Evolutionary conservation across 2,113 vertebrate genomes (phyloP).

Genomic region (Elaphurus davidianus): DNA sequence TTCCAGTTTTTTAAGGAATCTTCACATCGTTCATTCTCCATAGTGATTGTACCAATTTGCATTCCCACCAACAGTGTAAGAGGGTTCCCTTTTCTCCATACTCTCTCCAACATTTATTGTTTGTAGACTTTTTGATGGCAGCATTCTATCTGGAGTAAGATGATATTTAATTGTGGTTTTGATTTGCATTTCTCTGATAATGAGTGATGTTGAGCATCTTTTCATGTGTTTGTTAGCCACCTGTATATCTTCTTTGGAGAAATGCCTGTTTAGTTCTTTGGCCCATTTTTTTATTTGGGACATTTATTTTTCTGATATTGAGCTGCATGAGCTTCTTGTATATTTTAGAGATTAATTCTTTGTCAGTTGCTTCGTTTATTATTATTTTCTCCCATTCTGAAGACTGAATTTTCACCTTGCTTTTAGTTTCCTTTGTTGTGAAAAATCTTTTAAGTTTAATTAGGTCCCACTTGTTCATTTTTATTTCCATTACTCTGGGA

Average conservation of each 20-base stretch:
- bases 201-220: not conserved
- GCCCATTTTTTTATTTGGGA: not conserved
- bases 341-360: not conserved
- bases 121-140: not conserved
- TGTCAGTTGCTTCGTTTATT: not conserved
- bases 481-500: not conserved
- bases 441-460: not conserved
- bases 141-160: not conserved
- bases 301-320: not conserved
- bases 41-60: not conserved
- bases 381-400: not conserved
- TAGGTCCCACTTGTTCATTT: not conserved
- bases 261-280: not conserved
- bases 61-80: not conserved
- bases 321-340: not conserved
- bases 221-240: not conserved
- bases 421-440: not conserved
- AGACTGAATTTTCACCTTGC: not conserved
- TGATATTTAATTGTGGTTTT: not conserved
- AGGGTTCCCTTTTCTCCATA: not conserved
- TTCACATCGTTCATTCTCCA: not conserved
- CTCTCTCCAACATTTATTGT: not conserved
- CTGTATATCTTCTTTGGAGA: not conserved
- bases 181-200: not conserved
- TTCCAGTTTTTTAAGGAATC: not conserved